Percentiles rank a stretch among this genome's conserved stretches.
Evolutionary conservation across 2,113 vertebrate genomes (phyloP).

Genomic region (Rhinolophus sinicus): DNA sequence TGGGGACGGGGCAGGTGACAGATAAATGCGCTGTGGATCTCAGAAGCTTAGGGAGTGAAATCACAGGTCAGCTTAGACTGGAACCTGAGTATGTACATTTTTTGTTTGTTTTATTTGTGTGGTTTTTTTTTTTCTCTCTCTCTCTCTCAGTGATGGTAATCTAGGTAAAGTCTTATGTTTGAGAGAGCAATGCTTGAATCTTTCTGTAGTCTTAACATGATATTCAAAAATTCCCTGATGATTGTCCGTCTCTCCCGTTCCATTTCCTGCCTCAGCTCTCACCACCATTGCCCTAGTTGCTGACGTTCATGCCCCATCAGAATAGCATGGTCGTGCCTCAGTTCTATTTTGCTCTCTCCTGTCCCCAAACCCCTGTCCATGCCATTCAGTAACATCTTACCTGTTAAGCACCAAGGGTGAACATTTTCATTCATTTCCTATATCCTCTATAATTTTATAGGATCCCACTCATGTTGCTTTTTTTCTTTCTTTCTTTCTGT

Average conservation of each 20-base stretch:
- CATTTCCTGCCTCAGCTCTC: background rate
- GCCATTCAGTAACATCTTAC: background rate
- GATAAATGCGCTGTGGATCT: background rate
- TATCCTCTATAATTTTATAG: background rate
- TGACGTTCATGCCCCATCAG: background rate
- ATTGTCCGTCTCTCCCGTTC: background rate
- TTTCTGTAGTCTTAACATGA: background rate
- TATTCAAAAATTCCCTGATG: background rate
- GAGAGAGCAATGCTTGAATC: background rate
- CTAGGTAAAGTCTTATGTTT: background rate
- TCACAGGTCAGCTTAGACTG: background rate
- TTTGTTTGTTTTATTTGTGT: no score
- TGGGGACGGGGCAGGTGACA: background rate
- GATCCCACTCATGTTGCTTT: background rate
- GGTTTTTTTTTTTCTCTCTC: no score
- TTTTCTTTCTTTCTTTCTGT: background rate
- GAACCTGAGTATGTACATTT: background rate
- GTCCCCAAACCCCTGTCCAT: fast-evolving
- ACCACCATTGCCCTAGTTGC: fast-evolving
- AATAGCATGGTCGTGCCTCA: fast-evolving
- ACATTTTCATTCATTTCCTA: background rate
- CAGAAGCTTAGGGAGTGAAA: background rate
- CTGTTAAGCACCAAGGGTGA: background rate
- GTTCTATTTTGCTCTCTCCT: fast-evolving
- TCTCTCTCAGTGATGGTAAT: background rate